A percentile compares a stretch with the other conserved stretches of the same genome.
Evolutionary conservation across 2,113 vertebrate genomes (phyloP).

Genomic region (Amphilophus citrinellus): DNA sequence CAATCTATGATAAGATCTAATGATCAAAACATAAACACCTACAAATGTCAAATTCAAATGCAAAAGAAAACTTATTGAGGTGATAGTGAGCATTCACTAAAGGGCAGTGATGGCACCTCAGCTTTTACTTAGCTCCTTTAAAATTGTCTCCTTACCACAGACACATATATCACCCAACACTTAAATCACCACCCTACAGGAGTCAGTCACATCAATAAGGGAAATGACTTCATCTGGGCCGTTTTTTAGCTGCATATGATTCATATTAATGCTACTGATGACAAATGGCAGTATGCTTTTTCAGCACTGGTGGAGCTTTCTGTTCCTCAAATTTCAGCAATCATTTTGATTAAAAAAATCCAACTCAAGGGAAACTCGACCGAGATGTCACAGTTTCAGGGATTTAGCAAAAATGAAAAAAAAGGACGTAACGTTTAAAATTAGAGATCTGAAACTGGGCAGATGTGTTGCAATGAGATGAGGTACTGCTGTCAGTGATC

Average conservation of each 20-base stretch:
- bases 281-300: neutral
- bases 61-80: neutral
- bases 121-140: neutral
- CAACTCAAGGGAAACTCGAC: neutral
- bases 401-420: neutral
- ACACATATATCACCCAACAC: neutral
- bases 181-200: neutral
- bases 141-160: neutral
- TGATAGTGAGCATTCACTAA: neutral
- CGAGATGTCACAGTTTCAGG: neutral
- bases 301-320: slow-evolving; percentile 25
- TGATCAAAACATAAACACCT: no score
- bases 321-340: slow-evolving; percentile 41
- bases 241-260: slow-evolving; percentile 9
- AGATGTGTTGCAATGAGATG: neutral
- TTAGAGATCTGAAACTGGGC: neutral
- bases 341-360: neutral
- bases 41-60: no score
- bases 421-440: neutral
- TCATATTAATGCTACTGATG: neutral
- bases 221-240: neutral
- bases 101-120: neutral
- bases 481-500: neutral
- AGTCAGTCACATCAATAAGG: neutral
- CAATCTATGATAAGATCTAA: no score